Evolutionary conservation across 1,140 invertebrate genomes (phyloP), one percentile per base, ranked within the genome.

Genomic region (Centruroides vittatus): DNA sequence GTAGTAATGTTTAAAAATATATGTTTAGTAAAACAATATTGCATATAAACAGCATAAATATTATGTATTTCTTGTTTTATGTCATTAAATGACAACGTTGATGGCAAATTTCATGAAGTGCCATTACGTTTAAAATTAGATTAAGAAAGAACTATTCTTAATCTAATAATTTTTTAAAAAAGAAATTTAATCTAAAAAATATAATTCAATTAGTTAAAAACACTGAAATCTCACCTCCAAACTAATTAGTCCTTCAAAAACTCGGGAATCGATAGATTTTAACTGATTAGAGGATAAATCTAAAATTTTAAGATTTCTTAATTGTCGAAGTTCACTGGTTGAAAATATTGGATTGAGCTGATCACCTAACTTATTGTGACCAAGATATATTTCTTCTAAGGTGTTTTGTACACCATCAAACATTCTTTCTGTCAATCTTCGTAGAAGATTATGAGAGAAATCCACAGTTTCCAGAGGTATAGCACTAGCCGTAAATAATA

Each of bases 311-410:
- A 90, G 70, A 47, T 78, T 77, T 3, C 75, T 77, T 57, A 90
- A 71, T n/a, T 83, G 81, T 61, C 86, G 86, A 60, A 92, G 83
- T 71, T 92, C 89, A 34, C 82, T 83, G 10, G 83, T 86, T 3
- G 87, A 87, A 71, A 93, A 93, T 62, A 93, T 89, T 0, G 89
- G 89, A 73, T 92, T 93, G 1, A 93, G 74, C 67, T 85, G 88
- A 69, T 93, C 89, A 1, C 90, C 90, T 4, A 94, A 75, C 23
- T 89, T 75, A 73, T 94, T 94, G 68, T 89, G 80, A 9, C 82
- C 79, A 13, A 93, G 73, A 36, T 81, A 78, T 48, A 94, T 70
- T 66, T 86, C 84, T 13, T 82, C 81, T 3, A 93, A 71, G 4
- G 83, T 81, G 35, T 71, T 76, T 52, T 80, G 76, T 3, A 89